Evolutionary conservation across 1,140 invertebrate species (phyloP), one percentile per base, ranked within the genome.

Genomic region (Lepidurus apus): DNA sequence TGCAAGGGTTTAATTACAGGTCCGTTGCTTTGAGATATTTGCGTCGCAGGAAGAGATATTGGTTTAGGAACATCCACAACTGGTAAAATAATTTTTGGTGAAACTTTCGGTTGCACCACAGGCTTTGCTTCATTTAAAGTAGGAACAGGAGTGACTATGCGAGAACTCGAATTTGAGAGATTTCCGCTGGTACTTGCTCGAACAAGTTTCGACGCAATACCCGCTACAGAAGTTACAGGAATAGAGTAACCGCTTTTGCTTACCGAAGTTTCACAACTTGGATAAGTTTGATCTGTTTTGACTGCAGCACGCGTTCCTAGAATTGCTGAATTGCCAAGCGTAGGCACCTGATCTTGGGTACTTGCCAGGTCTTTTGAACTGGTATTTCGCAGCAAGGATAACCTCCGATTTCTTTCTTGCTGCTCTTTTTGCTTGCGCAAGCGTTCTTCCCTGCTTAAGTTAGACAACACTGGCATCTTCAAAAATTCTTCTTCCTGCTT

Each of bases 361-460:
- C 6, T 65, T 9, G 53, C 6, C 13, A 65, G 21, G 53, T 13
- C 1, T 17, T 7, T 1, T 5, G 17, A 7, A 65, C 21, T 65
- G 8, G 53, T 21, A 21, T 65, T 65, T 17, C 53, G 9, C n/a
- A 65, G 13, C 53, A 65, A 17, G 17, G 53, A 65, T 43, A 77
- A n/a, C 44, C 44, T 77, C 43, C 43, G 26, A 26, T n/a, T 45
- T 47, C 21, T 43, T 44, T 77, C 75, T 45, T 77, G 75, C 17
- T 77, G 43, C 42, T 77, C 42, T 7, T 47, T 42, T 43, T 77
- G 75, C 42, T 47, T 77, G 13, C 75, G 75, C 24, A 77, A 77
- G 43, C 75, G 34, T 77, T 77, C 75, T 77, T 77, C 75, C n/a
- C 43, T 77, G 75, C 75, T 77, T 10, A 77, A 47, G 4, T 44